Evolutionary conservation across 2,797 vertebrate genomes (phyloP).

Genomic region (Chromis chromis): DNA sequence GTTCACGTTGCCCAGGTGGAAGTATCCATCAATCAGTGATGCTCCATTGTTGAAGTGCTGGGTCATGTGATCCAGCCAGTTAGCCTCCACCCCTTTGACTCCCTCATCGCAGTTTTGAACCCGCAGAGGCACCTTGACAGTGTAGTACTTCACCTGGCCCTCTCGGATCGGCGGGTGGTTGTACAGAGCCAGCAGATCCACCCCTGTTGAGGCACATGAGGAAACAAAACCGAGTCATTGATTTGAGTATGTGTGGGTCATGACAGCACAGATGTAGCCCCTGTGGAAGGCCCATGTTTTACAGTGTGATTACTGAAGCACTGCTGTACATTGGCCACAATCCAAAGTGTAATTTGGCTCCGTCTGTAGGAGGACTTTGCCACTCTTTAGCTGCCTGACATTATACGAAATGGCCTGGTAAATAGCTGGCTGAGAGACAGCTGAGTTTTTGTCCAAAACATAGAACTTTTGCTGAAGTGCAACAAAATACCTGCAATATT

Average conservation of each 20-base stretch:
- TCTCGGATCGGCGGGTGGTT: conserved; percentile 89
- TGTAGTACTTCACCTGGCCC: conserved; percentile 90
- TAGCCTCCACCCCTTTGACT: conserved; percentile 90
- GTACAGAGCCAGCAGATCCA: conserved; percentile 91
- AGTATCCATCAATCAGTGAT: conserved; percentile 92
- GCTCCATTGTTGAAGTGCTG: conserved; percentile 97
- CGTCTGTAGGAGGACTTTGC: conserved; percentile 29
- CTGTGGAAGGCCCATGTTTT: conserved; percentile 29
- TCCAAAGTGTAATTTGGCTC: conserved; percentile 52
- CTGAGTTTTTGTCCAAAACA: conserved; percentile 1
- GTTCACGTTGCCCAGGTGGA: conserved; percentile 88
- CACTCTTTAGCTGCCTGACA: conserved; percentile 35
- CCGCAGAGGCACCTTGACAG: conserved; percentile 92
- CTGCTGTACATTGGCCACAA: conserved; percentile 35
- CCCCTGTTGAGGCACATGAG: conserved; percentile 74
- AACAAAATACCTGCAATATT: not conserved
- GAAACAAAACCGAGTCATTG: not conserved
- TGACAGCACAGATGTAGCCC: conserved; percentile 37
- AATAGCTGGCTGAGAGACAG: conserved; percentile 27
- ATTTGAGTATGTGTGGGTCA: conserved; percentile 12
- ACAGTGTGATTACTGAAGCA: conserved; percentile 30
- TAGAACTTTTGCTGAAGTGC: conserved; percentile 1
- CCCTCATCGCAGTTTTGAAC: conserved; percentile 89
- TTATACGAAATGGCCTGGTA: conserved; percentile 20
- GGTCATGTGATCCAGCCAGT: conserved; percentile 99